Evolutionary conservation across 2,113 vertebrate species (phyloP).

Genomic region (Pantherophis guttatus): DNA sequence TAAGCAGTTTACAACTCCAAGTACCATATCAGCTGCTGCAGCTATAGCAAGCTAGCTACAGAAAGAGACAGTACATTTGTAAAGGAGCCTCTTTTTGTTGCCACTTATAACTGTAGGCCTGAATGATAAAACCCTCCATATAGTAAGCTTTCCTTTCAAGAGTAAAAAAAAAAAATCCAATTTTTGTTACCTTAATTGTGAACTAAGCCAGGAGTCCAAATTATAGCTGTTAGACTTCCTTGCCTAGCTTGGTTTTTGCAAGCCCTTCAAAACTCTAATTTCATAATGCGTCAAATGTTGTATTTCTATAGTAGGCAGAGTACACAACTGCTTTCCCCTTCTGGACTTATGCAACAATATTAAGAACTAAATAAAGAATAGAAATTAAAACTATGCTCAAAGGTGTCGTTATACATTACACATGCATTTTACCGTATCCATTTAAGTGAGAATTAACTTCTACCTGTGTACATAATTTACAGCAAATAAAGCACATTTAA

Average conservation of each 20-base stretch:
- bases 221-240: background rate
- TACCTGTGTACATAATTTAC: background rate
- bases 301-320: background rate
- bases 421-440: background rate
- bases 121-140: background rate
- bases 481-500: background rate
- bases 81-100: conserved; percentile 39
- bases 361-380: background rate
- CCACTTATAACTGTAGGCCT: conserved; percentile 42
- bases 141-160: background rate
- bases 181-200: background rate
- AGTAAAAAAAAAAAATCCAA: background rate
- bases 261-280: background rate
- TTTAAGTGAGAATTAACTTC: background rate
- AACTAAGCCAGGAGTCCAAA: background rate
- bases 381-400: background rate
- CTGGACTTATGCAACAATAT: background rate
- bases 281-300: background rate
- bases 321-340: background rate
- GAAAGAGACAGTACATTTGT: background rate
- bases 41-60: background rate
- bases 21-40: conserved; percentile 37
- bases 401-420: background rate
- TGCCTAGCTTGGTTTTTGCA: background rate
- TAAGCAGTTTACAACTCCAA: conserved; percentile 23